phyloP scores from a whole-genome alignment of 2,888 invertebrate species.

The Stenotaenia linearis region DNA sequence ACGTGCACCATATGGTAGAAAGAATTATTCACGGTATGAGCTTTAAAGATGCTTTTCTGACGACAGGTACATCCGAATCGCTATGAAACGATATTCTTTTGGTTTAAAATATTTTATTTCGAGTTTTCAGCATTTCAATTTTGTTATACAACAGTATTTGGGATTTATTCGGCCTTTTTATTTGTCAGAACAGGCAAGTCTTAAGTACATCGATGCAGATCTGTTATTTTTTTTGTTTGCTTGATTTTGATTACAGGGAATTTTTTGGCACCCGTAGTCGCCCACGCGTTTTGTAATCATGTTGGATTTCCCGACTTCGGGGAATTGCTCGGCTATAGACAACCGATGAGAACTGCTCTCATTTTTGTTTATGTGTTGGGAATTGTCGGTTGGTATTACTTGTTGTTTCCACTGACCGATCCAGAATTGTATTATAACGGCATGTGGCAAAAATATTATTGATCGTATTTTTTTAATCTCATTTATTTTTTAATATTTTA shows the following conservation, averaged over 20 bases:
- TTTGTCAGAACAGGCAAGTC: slow-evolving; percentile 72
- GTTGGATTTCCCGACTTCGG: slow-evolving; percentile 90
- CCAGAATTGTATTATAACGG: slow-evolving; percentile 55
- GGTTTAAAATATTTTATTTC: too few relatives aligned
- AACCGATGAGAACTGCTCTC: slow-evolving; percentile 59
- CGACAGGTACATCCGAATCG: neutral
- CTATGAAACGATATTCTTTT: too few relatives aligned
- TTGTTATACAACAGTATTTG: slow-evolving; percentile 84
- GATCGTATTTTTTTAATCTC: neutral
- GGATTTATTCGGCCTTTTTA: slow-evolving; percentile 87
- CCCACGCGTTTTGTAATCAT: slow-evolving; percentile 92
- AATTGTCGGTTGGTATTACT: slow-evolving; percentile 66
- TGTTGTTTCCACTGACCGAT: slow-evolving; percentile 69
- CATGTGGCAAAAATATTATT: slow-evolving; percentile 41
- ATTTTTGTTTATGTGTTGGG: slow-evolving; percentile 67
- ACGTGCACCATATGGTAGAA: slow-evolving; percentile 86
- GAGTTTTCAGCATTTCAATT: too few relatives aligned
- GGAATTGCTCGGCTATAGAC: slow-evolving; percentile 59
- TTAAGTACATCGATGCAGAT: neutral
- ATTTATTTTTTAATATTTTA: neutral
- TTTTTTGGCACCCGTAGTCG: slow-evolving; percentile 76
- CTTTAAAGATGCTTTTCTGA: neutral
- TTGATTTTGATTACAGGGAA: slow-evolving; percentile 58
- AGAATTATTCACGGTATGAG: slow-evolving; percentile 50
- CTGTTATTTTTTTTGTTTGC: slow-evolving; percentile 30